Percentiles rank a stretch among this genome's conserved stretches.
Conservation (phyloP, 2,113 vertebrate species). For the Pomatorhinus ruficollis region DNA sequence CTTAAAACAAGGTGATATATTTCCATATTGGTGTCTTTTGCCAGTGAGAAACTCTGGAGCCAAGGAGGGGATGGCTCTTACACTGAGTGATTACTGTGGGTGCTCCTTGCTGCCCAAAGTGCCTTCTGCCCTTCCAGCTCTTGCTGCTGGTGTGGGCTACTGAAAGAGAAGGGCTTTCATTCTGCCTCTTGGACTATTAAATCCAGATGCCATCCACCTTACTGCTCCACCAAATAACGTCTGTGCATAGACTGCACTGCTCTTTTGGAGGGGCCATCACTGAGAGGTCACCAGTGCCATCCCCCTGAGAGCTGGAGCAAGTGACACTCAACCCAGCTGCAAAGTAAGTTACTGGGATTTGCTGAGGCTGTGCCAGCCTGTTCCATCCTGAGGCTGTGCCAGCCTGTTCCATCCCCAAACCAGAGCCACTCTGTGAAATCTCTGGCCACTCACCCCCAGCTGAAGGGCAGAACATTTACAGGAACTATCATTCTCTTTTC, state of each 20-base stretch:
- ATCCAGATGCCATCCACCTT: background rate
- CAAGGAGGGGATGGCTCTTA: background rate
- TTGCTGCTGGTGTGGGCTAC: background rate
- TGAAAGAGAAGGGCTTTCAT: background rate
- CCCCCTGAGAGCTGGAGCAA: background rate
- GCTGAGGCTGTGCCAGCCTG: background rate
- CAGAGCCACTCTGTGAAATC: background rate
- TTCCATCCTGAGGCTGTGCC: background rate
- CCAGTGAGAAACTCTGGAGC: background rate
- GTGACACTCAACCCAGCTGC: background rate
- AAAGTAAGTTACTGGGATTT: background rate
- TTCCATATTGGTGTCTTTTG: background rate
- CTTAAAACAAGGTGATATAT: background rate
- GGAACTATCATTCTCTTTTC: slow-evolving; percentile 6
- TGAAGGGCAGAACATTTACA: background rate
- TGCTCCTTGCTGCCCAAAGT: background rate
- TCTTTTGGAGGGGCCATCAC: background rate
- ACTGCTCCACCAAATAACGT: background rate
- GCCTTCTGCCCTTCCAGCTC: background rate
- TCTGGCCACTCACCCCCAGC: background rate
- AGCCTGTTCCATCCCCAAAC: background rate
- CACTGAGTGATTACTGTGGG: background rate
- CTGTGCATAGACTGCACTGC: background rate
- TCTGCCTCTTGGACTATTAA: background rate
- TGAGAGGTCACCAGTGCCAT: background rate